A percentile compares a stretch with the other conserved stretches of the same genome.
Evolutionary conservation across 2,797 vertebrate genomes (phyloP).

Genomic region (Tenualosa ilisha): DNA sequence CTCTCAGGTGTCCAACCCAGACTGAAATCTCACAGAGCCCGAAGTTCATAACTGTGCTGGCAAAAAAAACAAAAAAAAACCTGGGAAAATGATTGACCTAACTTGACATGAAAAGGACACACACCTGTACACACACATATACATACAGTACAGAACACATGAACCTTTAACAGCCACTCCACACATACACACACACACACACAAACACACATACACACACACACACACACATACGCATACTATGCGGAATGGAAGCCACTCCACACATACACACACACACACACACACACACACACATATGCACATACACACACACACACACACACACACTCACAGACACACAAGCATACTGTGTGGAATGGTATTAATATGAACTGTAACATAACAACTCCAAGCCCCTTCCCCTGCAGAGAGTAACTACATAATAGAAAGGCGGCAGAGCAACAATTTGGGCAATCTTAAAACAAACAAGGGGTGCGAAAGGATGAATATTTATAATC

Average conservation of each 20-base stretch:
- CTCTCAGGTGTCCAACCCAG: background rate
- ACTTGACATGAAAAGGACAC: slow-evolving; percentile 49
- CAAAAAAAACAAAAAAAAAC: slow-evolving; percentile 65
- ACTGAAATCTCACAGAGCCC: slow-evolving; percentile 46
- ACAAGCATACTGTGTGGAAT: background rate
- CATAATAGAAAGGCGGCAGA: slow-evolving; percentile 52
- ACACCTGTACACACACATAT: slow-evolving; percentile 26
- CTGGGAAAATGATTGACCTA: slow-evolving; percentile 61
- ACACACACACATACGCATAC: background rate
- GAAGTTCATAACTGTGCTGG: slow-evolving; percentile 62
- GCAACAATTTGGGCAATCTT: slow-evolving; percentile 53
- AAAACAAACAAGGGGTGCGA: slow-evolving; percentile 58
- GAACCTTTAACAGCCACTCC: slow-evolving; percentile 34
- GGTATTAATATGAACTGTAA: slow-evolving; percentile 49
- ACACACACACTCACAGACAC: background rate
- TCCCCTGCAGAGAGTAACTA: slow-evolving; percentile 45
- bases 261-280: background rate
- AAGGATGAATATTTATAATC: slow-evolving; percentile 58
- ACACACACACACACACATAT: background rate
- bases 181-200: background rate
- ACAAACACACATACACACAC: background rate
- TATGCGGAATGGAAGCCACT: slow-evolving; percentile 41
- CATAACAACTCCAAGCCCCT: slow-evolving; percentile 32
- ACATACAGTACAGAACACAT: slow-evolving; percentile 18
- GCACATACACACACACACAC: background rate